Evolutionary conservation across 2,113 vertebrate species (phyloP), one percentile per base, ranked within the genome.

Genomic region (Romanogobio albipinnatus): DNA sequence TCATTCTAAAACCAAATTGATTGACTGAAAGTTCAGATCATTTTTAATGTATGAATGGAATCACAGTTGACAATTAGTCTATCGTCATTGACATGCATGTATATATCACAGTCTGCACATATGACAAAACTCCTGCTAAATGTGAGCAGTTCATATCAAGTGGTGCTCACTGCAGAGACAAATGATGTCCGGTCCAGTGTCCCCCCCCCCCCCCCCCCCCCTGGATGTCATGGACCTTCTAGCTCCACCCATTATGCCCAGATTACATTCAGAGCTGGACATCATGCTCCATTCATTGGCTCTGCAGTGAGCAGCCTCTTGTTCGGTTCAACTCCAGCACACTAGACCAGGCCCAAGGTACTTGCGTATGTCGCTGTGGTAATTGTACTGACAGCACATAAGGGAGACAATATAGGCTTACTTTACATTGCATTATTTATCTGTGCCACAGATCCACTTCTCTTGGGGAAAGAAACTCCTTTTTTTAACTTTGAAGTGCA

Each of bases 391-490:
- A 88, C 59, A 58, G 22, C 70, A 59, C 43, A 51, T 68, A 86
- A 74, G 73, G 81, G 13, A 58, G 66, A 84, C 82, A 83, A 59
- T 53, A 82, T 81, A 85, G 61, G 75, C 33, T 87, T 86, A 76
- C 49, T 84, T 87, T 89, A 84, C 82, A 76, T 84, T 84, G 84
- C 86, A 85, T 88, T 83, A 89, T 87, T 87, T 78, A 84, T 85
- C 68, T 49, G 70, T 9, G 51, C 43, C 64, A 83, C 78, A 84
- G 81, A 74, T 85, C 68, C 29, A 39, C 36, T 71, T 89, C 76
- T 68, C 71, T 49, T 73, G 24, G 49, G 71, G 24, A 51, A 79
- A 77, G 2, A 64, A 56, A 45, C 76, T 56, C 58, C 62, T 36
- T 78, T 47, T 70, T 49, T 68, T 49, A 45, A 76, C 26, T 22